phyloP scores from a whole-genome alignment of 1,140 invertebrate genomes.

The Homalodisca vitripennis region DNA sequence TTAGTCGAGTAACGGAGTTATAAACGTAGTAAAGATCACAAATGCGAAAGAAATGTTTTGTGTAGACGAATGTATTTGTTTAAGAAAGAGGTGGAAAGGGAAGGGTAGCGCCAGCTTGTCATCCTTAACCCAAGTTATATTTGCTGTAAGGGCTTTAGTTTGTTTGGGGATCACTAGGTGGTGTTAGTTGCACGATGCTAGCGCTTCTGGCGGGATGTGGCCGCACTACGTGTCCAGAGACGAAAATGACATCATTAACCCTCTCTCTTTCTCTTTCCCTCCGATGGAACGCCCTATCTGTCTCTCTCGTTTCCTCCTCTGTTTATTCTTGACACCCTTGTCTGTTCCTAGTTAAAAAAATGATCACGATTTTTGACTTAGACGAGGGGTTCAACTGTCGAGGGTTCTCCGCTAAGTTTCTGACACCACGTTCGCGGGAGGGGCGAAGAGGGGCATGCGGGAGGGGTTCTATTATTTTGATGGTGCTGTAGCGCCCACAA shows the following conservation, averaged over 20 bases:
- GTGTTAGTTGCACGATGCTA: background rate
- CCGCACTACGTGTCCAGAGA: slow-evolving; percentile 28
- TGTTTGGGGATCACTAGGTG: slow-evolving; percentile 23
- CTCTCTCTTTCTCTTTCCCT: too few species aligned
- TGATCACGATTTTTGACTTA: slow-evolving; percentile 32
- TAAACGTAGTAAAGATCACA: too few species aligned
- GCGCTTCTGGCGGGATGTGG: slow-evolving; percentile 22
- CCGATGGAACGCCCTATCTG: too few species aligned
- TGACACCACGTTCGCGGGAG: background rate
- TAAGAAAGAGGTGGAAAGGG: background rate
- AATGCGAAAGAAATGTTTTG: too few species aligned
- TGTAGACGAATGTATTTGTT: too few species aligned
- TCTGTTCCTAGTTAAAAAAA: slow-evolving; percentile 27
- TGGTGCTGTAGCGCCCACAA: background rate
- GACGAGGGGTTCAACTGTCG: slow-evolving; percentile 1
- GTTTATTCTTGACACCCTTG: slow-evolving; percentile 26
- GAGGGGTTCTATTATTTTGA: slow-evolving; percentile 11
- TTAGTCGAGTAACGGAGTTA: too few species aligned
- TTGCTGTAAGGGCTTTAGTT: slow-evolving; percentile 27
- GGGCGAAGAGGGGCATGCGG: background rate
- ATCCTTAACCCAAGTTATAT: slow-evolving; percentile 29
- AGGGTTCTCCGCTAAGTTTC: background rate
- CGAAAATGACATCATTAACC: slow-evolving; percentile 28
- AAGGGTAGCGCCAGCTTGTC: slow-evolving; percentile 10
- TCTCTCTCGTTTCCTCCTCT: slow-evolving; percentile 1